Conservation (phyloP, 2,888 invertebrate species). For the Gnatocerus cornutus region DNA sequence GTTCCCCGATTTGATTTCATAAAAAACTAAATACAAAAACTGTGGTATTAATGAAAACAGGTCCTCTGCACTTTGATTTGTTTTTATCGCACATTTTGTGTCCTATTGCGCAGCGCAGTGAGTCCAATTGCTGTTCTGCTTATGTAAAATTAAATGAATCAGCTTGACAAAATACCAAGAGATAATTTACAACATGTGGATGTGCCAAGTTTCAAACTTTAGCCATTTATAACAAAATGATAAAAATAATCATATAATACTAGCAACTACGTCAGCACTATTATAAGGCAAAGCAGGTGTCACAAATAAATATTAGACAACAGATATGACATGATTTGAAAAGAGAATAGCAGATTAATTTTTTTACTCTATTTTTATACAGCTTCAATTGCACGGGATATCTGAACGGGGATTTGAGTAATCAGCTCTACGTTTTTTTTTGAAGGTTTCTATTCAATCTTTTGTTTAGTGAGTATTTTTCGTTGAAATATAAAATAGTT, state of each 20-base stretch:
- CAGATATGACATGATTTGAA: constrained; percentile 12
- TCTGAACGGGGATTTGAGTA: background rate
- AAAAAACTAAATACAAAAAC: too few species aligned
- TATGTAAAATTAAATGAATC: constrained; percentile 4
- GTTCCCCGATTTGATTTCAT: too few species aligned
- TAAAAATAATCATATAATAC: constrained; percentile 24
- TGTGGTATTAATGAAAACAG: too few species aligned
- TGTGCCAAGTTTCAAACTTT: constrained; percentile 12
- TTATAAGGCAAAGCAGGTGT: constrained; percentile 20
- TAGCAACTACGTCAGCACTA: constrained; percentile 18
- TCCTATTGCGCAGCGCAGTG: too few species aligned
- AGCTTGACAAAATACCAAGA: constrained; percentile 1
- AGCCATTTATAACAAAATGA: constrained; percentile 10
- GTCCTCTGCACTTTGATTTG: background rate
- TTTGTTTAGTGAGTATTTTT: too few species aligned
- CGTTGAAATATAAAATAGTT: too few species aligned
- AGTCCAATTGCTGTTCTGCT: background rate
- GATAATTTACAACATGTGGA: background rate
- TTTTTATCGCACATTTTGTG: background rate
- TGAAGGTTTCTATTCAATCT: too few species aligned
- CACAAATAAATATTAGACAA: constrained; percentile 20
- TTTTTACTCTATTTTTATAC: background rate
- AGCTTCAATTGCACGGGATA: background rate
- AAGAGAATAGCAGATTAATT: constrained; percentile 5
- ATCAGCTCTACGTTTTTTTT: too few species aligned